Evolutionary conservation across 2,888 invertebrate species (phyloP).

Genomic region (Perdita meconis): DNA sequence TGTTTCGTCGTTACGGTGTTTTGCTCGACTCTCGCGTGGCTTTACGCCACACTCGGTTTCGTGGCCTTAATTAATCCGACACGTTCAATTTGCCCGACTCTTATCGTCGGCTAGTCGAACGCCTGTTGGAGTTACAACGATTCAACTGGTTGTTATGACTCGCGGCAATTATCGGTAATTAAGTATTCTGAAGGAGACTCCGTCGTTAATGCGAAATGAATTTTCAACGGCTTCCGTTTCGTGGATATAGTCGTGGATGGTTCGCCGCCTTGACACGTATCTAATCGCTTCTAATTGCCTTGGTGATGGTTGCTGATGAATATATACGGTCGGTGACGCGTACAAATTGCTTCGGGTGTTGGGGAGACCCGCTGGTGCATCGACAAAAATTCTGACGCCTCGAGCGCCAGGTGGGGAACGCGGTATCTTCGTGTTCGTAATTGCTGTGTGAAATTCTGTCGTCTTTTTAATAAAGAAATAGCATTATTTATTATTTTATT

Average conservation of each 20-base stretch:
- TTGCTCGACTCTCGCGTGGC: constrained; percentile 44
- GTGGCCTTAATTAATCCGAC: constrained; percentile 63
- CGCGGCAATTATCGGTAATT: constrained; percentile 46
- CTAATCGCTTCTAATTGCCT: constrained; percentile 4
- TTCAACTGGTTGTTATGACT: constrained; percentile 37
- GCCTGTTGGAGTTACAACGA: constrained; percentile 39
- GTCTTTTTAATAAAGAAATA: no score
- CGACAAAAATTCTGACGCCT: background rate
- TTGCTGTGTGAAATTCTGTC: background rate
- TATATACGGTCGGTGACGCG: background rate
- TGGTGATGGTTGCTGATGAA: background rate
- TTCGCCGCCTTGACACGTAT: background rate
- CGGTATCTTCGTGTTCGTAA: background rate
- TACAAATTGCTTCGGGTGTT: constrained; percentile 7
- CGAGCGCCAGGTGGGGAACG: background rate
- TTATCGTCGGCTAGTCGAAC: constrained; percentile 28
- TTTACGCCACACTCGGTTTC: constrained; percentile 43
- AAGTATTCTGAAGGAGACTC: constrained; percentile 39
- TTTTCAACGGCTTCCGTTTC: background rate
- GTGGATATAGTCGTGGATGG: background rate
- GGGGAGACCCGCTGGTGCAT: background rate
- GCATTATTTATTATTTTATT: no score
- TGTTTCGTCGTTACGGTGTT: constrained; percentile 59
- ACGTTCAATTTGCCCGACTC: constrained; percentile 48
- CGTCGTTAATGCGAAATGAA: constrained; percentile 31